A percentile compares a stretch with the other conserved stretches of the same genome.
phyloP scores from a whole-genome alignment of 1,140 invertebrate genomes.

The Galleria mellonella region DNA sequence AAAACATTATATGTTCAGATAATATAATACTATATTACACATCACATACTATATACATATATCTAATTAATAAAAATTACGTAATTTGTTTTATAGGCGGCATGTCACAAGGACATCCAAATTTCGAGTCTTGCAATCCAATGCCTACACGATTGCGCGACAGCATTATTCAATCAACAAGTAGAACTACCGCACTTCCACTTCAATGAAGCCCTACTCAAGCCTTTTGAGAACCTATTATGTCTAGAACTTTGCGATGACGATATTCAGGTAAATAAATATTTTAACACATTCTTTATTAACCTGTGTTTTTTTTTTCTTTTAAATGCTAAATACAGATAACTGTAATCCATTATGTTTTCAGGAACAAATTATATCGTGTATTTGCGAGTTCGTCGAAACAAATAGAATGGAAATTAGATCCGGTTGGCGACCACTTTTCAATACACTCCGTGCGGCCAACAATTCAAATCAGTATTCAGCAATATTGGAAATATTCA shows the following conservation, averaged over 20 bases:
- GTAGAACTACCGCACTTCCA: constrained; percentile 94
- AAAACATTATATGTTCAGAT: too few relatives aligned
- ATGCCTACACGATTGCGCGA: constrained; percentile 94
- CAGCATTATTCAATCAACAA: constrained; percentile 90
- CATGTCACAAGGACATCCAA: constrained; percentile 90
- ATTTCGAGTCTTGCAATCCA: constrained; percentile 95
- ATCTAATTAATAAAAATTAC: too few relatives aligned
- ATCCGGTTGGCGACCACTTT: constrained; percentile 94
- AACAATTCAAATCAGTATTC: constrained; percentile 81
- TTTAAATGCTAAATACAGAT: neutral
- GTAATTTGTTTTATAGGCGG: constrained; percentile 82
- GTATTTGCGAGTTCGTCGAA: constrained; percentile 96
- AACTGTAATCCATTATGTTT: constrained; percentile 29
- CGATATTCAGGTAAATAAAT: constrained; percentile 85
- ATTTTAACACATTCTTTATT: neutral
- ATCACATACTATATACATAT: too few relatives aligned
- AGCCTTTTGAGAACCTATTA: constrained; percentile 95
- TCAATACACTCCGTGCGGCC: constrained; percentile 91
- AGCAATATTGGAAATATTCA: constrained; percentile 92
- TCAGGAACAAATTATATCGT: constrained; percentile 92
- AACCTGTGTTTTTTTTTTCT: neutral
- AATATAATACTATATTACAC: too few relatives aligned
- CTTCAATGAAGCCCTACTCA: constrained; percentile 95
- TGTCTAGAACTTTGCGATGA: constrained; percentile 93
- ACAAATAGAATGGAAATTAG: constrained; percentile 92